Percentiles rank a stretch among this genome's conserved stretches.
phyloP scores from a whole-genome alignment of 2,113 vertebrate species.

The Atrichornis clamosus region DNA sequence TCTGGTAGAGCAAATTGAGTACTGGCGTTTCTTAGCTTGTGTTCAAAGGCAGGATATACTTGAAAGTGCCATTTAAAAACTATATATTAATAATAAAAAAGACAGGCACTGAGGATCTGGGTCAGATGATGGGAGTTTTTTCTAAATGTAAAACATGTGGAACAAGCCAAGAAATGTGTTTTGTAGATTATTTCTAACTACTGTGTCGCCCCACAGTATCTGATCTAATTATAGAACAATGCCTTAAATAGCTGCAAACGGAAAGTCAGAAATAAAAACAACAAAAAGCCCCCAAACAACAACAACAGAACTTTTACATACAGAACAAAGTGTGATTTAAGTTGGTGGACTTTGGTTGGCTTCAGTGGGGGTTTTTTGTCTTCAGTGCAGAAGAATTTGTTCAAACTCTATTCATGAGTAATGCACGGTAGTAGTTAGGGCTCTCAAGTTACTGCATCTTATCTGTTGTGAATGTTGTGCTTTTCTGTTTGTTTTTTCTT shows the following conservation, averaged over 20 bases:
- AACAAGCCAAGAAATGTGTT: not conserved
- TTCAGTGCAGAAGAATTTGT: accelerated
- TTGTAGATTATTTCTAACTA: not conserved
- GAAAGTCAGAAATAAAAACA: not conserved
- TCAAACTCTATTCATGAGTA: not conserved
- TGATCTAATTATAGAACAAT: not conserved
- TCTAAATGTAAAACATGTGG: not conserved
- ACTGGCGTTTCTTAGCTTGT: not conserved
- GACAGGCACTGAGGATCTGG: not conserved
- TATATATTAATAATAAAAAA: not conserved
- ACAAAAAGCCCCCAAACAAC: not conserved
- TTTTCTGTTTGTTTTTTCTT: not conserved
- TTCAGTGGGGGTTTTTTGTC: accelerated
- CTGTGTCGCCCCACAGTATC: not conserved
- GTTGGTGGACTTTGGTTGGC: not conserved
- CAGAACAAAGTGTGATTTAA: not conserved
- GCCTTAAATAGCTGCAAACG: not conserved
- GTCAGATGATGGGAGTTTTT: not conserved
- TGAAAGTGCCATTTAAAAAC: not conserved
- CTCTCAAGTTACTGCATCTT: not conserved
- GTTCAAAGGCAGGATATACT: not conserved
- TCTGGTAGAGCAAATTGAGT: not conserved
- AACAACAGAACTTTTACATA: not conserved
- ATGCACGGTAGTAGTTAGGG: not conserved
- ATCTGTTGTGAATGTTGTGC: accelerated